Evolutionary conservation across 2,888 invertebrate genomes (phyloP).

Genomic region (Rhodophaea formosa): DNA sequence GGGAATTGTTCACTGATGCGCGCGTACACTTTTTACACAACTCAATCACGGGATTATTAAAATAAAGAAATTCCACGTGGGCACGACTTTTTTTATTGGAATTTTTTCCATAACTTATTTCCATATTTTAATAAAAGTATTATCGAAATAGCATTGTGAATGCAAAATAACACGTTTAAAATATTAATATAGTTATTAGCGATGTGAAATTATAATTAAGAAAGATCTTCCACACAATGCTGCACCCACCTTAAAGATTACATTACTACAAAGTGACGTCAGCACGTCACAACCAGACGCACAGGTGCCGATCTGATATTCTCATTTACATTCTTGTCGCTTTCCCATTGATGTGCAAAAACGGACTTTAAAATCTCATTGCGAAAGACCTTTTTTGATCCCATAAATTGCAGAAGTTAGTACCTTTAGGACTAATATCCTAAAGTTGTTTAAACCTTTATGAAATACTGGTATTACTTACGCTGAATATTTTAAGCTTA

Average conservation of each 20-base stretch:
- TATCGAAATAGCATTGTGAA: too few species aligned
- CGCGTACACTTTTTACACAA: too few species aligned
- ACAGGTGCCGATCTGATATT: slow-evolving; percentile 64
- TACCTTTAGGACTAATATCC: slow-evolving; percentile 28
- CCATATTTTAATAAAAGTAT: too few species aligned
- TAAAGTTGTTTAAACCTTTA: background rate
- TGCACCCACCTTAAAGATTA: slow-evolving; percentile 22
- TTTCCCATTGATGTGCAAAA: slow-evolving; percentile 31
- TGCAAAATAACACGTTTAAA: too few species aligned
- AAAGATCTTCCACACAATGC: background rate
- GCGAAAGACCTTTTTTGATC: slow-evolving; percentile 23
- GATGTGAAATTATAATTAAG: too few species aligned
- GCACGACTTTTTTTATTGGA: too few species aligned
- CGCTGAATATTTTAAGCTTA: slow-evolving; percentile 1
- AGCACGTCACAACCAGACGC: slow-evolving; percentile 57
- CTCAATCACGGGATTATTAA: too few species aligned
- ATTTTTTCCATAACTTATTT: too few species aligned
- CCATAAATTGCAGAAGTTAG: background rate
- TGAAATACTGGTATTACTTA: background rate
- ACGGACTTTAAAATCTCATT: slow-evolving; percentile 28
- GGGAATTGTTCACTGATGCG: too few species aligned
- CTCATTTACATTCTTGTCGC: slow-evolving; percentile 62
- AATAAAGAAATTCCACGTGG: too few species aligned
- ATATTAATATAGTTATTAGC: too few species aligned
- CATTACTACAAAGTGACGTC: slow-evolving; percentile 60